These are phyloP conservation scores for Crypturellus undulatus DNA, from an alignment of 2,113 vertebrate species.

Conservation along the genomic window DNA sequence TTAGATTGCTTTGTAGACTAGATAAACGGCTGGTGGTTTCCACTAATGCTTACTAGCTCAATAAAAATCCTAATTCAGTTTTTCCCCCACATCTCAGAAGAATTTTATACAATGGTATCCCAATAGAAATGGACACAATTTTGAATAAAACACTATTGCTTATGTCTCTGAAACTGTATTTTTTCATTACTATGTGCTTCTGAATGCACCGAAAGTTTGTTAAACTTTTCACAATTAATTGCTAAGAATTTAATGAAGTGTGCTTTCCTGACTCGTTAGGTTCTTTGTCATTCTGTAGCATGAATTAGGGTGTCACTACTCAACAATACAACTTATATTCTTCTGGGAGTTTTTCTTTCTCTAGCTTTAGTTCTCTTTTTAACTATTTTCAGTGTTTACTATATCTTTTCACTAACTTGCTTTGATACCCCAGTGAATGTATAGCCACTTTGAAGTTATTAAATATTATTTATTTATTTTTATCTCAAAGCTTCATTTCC, in stretches of 20 bases:
- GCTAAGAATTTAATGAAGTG: constrained; percentile 49
- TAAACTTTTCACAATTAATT: constrained; percentile 60
- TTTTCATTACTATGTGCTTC: constrained; percentile 55
- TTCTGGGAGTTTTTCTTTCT: constrained; percentile 10
- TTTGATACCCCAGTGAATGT: not conserved
- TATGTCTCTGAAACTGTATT: constrained; percentile 50
- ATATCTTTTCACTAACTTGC: not conserved
- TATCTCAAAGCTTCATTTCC: not conserved
- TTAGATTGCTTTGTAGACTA: not conserved
- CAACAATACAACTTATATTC: not conserved
- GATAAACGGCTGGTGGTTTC: not conserved
- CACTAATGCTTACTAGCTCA: not conserved
- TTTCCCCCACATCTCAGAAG: not conserved
- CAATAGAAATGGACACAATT: constrained; percentile 1
- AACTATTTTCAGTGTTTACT: not conserved
- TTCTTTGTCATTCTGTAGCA: constrained; percentile 37
- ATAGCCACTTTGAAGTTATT: not conserved
- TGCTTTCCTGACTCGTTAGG: constrained; percentile 54
- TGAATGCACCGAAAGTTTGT: constrained; percentile 29
- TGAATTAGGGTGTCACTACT: constrained; percentile 57
- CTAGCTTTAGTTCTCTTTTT: not conserved
- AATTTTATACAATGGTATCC: not conserved
- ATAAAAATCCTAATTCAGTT: not conserved
- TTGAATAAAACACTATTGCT: constrained; percentile 16
- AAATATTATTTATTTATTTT: not conserved